These are phyloP conservation scores for Percopsis transmontana DNA, from an alignment of 2,113 vertebrate species.

Conservation along the genomic window DNA sequence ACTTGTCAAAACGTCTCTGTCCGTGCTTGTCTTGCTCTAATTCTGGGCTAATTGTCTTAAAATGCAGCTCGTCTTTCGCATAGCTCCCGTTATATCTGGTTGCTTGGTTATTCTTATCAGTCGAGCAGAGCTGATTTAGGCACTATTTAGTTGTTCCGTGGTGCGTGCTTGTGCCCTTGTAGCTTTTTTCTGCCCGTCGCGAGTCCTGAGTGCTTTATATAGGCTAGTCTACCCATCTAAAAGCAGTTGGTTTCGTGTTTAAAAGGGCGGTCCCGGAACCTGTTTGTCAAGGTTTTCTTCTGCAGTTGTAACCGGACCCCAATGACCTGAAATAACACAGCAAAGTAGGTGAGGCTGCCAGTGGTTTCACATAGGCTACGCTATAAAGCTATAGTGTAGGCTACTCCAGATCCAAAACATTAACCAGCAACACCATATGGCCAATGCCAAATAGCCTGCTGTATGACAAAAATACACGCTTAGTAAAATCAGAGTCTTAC, in stretches of 20 bases:
- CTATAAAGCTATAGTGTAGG: slow-evolving; percentile 5
- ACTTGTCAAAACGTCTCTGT: background rate
- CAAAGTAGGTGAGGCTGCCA: slow-evolving; percentile 8
- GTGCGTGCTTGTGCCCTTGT: slow-evolving; percentile 1
- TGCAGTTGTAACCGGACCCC: slow-evolving; percentile 49
- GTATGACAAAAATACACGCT: background rate
- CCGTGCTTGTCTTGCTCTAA: slow-evolving; percentile 28
- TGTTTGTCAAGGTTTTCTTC: slow-evolving; percentile 58
- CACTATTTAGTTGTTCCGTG: slow-evolving; percentile 3
- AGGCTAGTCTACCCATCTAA: slow-evolving; percentile 17
- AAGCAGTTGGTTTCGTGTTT: slow-evolving; percentile 12
- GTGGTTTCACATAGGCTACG: slow-evolving; percentile 23
- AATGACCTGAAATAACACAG: slow-evolving; percentile 46
- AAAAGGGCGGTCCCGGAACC: slow-evolving; percentile 64
- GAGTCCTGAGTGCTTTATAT: background rate
- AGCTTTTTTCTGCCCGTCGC: background rate
- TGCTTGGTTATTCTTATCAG: slow-evolving; percentile 22
- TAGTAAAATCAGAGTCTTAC: too few species aligned
- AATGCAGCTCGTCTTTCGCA: slow-evolving; percentile 16
- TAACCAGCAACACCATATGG: too few species aligned
- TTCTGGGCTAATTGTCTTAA: slow-evolving; percentile 52
- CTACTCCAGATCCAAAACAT: background rate
- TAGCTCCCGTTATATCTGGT: slow-evolving; percentile 34
- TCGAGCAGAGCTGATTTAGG: background rate
- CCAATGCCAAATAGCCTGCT: background rate